Evolutionary conservation across 2,113 vertebrate genomes (phyloP), one percentile per base, ranked within the genome.

Genomic region (Bubo scandiacus): DNA sequence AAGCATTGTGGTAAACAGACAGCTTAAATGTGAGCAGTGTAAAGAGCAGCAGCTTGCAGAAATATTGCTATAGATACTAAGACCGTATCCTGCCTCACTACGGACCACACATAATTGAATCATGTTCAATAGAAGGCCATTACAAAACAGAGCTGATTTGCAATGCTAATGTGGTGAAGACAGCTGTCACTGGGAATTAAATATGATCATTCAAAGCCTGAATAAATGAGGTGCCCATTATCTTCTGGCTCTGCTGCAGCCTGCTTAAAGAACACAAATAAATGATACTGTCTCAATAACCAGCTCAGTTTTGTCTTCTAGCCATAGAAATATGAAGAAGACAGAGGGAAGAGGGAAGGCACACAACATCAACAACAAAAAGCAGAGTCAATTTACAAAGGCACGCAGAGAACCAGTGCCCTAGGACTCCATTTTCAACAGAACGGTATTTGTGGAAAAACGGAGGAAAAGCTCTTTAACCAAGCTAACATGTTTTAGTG

Each of bases 151-250:
- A 97, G 96, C 97, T 98, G 96, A 98, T 98, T 98, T 98, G 98
- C 98, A 98, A 98, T 98, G 98, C 98, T 98, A 98, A 98, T 98
- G 84, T 79, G 82, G 94, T 87, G 95, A 98, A 98, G 98, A 98
- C 98, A 98, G 98, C 98, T 98, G 98, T 98, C 98, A 98, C 98
- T 96, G 97, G 96, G 98, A 98, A 98, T 98, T 98, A 98, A 98
- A 98, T 98, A 98, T 98, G 98, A 98, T 98, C 98, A 98, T 98
- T 98, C 97, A 98, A 98, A 98, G 98, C 97, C 97, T 98, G 98
- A 98, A 98, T 98, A 98, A 98, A 98, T 98, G 98, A 98, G 98
- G 98, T 98, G 92, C 98, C 98, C 98, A 98, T 98, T 98, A 98
- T 98, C 97, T 98, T 98, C 98, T 98, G 98, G 98, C 98, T 98